Base-by-base conservation (phyloP, 1,140 invertebrate species). In the Melitaea cinxia region DNA sequence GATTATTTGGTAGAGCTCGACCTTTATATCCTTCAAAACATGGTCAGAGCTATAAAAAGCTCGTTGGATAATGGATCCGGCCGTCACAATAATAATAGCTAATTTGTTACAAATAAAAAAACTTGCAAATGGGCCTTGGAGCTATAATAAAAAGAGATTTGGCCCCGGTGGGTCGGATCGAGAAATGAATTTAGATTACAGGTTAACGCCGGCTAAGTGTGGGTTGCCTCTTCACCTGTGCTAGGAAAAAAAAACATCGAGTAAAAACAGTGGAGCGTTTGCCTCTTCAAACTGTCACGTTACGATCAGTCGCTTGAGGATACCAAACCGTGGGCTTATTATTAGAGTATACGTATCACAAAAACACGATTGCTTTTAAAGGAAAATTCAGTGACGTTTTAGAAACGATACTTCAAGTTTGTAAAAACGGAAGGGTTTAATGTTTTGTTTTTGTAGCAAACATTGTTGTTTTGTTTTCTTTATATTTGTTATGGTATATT, bases 121-220 rank as follows among this genome's bases (percentile, higher is more conserved):
- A 85, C 84, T 82, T 75, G 83, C 82, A 88, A 89, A 90, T 85
- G 83, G 88, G 73, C 73, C 78, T 80, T 79, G 79, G 78, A 80
- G 74, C 79, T 83, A 82, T 91, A 88, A 91, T 89, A 91, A 91
- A 88, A 89, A 89, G 82, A 78, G 80, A 88, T 86, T 87, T 80
- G 84, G 79, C 72, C 73, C 73, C 73, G 76, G 80, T 87, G 82
- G 86, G 85, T 85, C 73, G 84, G 80, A 84, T 88, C 85, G 82
- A 89, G 81, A 90, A 90, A 90, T 90, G 86, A 90, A 90, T 90
- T 90, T 90, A 90, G 88, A 90, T 90, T 90, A 90, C 78, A 90
- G 81, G 85, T 86, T 90, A 88, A 82, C 83, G 88, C 85, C 85
- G 80, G 67, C 83, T 89, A 88, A 90, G 85, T 89, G 83, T 84